Evolutionary conservation across 2,888 invertebrate genomes (phyloP).

Genomic region (Megalurothrips usitatus): DNA sequence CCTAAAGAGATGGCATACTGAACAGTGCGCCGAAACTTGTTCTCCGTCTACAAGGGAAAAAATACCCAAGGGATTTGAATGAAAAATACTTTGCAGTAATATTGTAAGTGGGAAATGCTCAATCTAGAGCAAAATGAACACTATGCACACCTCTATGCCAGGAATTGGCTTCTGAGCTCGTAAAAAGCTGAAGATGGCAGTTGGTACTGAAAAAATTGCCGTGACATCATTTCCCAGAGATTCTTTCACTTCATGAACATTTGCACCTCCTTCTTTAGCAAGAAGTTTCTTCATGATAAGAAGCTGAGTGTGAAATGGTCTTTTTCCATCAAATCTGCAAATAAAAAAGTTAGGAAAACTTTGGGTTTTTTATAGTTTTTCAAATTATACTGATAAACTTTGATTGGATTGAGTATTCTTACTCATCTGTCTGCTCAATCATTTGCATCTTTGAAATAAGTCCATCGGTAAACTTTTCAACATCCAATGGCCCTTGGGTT

Average conservation of each 20-base stretch:
- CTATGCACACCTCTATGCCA: constrained; percentile 47
- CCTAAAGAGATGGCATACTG: constrained; percentile 67
- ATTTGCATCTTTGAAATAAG: constrained; percentile 53
- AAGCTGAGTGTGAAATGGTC: constrained; percentile 55
- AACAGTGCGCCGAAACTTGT: constrained; percentile 59
- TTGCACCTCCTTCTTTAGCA: constrained; percentile 45
- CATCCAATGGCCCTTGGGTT: constrained; percentile 47
- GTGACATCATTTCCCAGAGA: constrained; percentile 57
- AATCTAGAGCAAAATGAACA: neutral
- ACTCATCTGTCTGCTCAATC: constrained; percentile 50
- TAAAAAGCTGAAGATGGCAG: constrained; percentile 66
- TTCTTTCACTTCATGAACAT: constrained; percentile 51
- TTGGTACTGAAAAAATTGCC: constrained; percentile 66
- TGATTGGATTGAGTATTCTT: constrained; percentile 34
- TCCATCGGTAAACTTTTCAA: constrained; percentile 49
- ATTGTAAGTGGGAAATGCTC: neutral
- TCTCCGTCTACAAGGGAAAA: constrained; percentile 48
- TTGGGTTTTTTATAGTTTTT: constrained; percentile 23
- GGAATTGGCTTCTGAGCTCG: constrained; percentile 52
- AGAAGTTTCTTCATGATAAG: constrained; percentile 52
- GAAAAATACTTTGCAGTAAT: neutral
- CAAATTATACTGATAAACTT: neutral
- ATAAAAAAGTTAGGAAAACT: neutral
- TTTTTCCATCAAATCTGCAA: constrained; percentile 42
- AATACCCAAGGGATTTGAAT: neutral